Evolutionary conservation across 2,113 vertebrate genomes (phyloP).

Genomic region (Noctilio leporinus): DNA sequence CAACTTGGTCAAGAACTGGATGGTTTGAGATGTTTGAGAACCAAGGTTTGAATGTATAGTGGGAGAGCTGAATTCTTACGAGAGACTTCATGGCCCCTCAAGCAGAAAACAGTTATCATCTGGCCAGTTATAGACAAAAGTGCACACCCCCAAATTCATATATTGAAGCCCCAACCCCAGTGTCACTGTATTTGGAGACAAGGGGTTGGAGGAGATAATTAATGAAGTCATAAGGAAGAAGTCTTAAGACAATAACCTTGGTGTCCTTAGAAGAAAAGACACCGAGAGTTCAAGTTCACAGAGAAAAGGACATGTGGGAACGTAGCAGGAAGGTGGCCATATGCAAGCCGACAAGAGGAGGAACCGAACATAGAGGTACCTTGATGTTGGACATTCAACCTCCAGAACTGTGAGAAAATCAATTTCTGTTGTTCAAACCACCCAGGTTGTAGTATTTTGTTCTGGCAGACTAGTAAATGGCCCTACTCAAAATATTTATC

Average conservation of each 20-base stretch:
- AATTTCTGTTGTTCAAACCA: neutral
- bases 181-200: neutral
- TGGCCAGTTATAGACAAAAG: neutral
- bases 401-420: neutral
- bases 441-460: neutral
- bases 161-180: neutral
- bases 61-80: neutral
- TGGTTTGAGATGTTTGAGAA: too few relatives aligned
- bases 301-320: neutral
- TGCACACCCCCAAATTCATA: neutral
- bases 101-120: neutral
- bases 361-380: neutral
- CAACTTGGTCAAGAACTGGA: too few relatives aligned
- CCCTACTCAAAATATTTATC: neutral
- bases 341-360: neutral
- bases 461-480: neutral
- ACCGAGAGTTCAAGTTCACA: rapidly evolving
- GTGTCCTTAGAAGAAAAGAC: neutral
- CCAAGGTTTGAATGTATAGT: too few relatives aligned
- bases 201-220: neutral
- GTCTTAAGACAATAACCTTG: neutral
- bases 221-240: neutral
- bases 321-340: neutral
- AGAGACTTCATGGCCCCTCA: neutral
- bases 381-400: neutral